phyloP scores from a whole-genome alignment of 2,113 vertebrate genomes.

The Eupsittula cactorum region DNA sequence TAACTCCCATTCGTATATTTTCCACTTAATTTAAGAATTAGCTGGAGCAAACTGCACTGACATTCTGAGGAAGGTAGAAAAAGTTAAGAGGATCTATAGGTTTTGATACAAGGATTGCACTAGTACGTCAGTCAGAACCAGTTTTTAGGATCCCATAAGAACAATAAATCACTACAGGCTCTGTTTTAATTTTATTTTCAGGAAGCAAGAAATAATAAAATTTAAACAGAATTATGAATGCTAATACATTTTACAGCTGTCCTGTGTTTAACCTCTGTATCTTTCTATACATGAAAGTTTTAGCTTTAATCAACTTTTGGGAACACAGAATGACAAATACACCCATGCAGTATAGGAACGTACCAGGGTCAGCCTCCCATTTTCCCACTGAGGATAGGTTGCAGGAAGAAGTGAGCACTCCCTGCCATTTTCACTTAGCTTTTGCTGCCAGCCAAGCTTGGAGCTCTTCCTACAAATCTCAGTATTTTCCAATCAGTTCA shows the following conservation, averaged over 20 bases:
- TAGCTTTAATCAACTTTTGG: not conserved
- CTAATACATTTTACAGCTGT: not conserved
- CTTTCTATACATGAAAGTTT: not conserved
- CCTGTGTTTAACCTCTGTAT: not conserved
- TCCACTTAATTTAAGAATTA: slow-evolving; percentile 44
- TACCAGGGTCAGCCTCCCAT: not conserved
- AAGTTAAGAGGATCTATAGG: not conserved
- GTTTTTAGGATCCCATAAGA: not conserved
- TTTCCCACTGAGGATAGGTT: not conserved
- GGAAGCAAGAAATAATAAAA: not conserved
- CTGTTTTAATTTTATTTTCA: not conserved
- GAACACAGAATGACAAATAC: not conserved
- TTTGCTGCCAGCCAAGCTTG: not conserved
- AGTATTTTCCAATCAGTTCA: not conserved
- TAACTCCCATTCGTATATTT: slow-evolving; percentile 13
- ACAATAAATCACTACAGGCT: not conserved
- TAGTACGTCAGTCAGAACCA: not conserved
- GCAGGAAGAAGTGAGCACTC: not conserved
- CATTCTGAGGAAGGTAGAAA: not conserved
- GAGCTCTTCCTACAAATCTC: not conserved
- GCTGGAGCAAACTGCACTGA: not conserved
- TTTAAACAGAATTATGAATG: not conserved
- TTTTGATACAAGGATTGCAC: not conserved
- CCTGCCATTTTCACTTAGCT: not conserved
- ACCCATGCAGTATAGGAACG: fast-evolving